Evolutionary conservation across 2,797 vertebrate species (phyloP).

Genomic region (Enteromius argenteus): DNA sequence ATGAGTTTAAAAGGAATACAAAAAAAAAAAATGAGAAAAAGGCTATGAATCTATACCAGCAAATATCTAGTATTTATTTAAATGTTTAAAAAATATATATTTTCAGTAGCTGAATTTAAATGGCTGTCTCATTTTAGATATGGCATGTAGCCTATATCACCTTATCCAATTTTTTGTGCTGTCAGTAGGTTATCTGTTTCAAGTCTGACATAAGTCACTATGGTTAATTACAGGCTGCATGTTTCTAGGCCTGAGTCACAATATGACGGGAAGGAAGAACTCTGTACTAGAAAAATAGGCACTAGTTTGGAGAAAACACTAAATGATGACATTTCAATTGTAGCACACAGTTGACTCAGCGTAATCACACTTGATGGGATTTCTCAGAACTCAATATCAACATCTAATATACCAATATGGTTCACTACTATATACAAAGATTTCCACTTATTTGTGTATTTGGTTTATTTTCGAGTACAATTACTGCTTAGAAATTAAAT

Average conservation of each 20-base stretch:
- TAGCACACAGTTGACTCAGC: not conserved
- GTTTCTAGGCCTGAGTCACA: conserved; percentile 26
- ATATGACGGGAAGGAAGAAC: conserved; percentile 35
- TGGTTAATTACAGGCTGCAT: not conserved
- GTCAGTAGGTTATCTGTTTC: not conserved
- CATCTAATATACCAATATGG: not conserved
- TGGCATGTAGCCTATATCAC: not conserved
- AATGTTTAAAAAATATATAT: too few species aligned
- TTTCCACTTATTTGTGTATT: not conserved
- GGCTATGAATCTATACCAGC: too few species aligned
- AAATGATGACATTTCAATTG: not conserved
- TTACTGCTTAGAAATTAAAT: not conserved
- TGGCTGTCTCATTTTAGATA: not conserved
- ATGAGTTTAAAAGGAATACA: not conserved
- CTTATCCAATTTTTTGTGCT: not conserved
- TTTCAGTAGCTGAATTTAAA: not conserved
- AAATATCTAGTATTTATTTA: not conserved
- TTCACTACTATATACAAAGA: not conserved
- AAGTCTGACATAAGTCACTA: not conserved
- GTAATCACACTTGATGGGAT: not conserved
- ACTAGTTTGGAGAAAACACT: not conserved
- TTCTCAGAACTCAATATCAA: not conserved
- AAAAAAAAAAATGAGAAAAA: not conserved
- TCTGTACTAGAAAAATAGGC: not conserved
- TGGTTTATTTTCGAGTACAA: not conserved